These are phyloP conservation scores for Quadroppia sp. DNA, from an alignment of 2,888 invertebrate species.

Conservation along the genomic window DNA sequence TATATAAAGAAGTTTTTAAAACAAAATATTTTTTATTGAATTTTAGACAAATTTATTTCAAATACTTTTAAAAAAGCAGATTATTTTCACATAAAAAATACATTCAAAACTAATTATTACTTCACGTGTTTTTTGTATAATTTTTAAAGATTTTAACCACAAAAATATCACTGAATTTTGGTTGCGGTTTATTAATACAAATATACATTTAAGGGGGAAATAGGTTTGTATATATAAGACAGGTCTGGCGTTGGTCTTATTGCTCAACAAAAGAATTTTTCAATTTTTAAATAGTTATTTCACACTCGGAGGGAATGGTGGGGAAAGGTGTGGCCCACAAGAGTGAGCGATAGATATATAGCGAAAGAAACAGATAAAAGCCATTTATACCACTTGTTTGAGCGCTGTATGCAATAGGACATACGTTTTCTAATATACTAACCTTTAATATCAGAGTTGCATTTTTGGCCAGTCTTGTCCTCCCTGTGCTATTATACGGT, in stretches of 20 bases:
- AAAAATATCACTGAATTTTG: too few relatives aligned
- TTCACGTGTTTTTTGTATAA: too few relatives aligned
- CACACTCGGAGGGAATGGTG: neutral
- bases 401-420: neutral
- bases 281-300: neutral
- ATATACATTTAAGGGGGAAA: too few relatives aligned
- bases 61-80: too few relatives aligned
- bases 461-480: neutral
- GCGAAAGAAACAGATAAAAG: neutral
- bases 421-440: too few relatives aligned
- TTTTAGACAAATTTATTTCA: neutral
- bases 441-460: too few relatives aligned
- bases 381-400: conserved; percentile 7
- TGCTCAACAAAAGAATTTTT: too few relatives aligned
- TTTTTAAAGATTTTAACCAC: too few relatives aligned
- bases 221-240: too few relatives aligned
- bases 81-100: too few relatives aligned
- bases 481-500: neutral
- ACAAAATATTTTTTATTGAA: neutral
- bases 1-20: neutral
- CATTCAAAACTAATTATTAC: too few relatives aligned
- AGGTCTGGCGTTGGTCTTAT: conserved; percentile 19
- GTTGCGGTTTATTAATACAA: too few relatives aligned
- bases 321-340: conserved; percentile 3
- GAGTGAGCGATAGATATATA: neutral